A percentile compares a stretch with the other conserved stretches of the same genome.
phyloP scores from a whole-genome alignment of 2,888 invertebrate genomes.

The Teinopalpus imperialis region DNA sequence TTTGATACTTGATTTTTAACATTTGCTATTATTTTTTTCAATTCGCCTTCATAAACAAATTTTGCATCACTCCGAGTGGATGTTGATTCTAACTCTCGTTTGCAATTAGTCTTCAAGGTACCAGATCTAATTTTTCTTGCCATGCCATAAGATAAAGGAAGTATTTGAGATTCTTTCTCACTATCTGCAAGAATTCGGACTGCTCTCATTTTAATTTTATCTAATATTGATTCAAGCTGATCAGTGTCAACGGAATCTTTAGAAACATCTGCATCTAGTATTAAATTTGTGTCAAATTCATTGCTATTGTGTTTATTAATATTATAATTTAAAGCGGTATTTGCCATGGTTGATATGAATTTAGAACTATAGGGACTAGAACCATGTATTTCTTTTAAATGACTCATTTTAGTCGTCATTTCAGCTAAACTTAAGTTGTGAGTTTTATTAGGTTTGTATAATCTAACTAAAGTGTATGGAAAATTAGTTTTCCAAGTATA shows the following conservation, averaged over 20 bases:
- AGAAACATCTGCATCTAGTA: slow-evolving; percentile 1
- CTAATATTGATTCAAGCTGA: slow-evolving; percentile 51
- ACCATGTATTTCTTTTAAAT: slow-evolving; percentile 26
- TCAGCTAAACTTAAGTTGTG: slow-evolving; percentile 12
- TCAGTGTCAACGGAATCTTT: slow-evolving; percentile 38
- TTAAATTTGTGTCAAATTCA: not conserved
- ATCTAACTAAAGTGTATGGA: slow-evolving; percentile 4
- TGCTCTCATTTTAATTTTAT: slow-evolving; percentile 51
- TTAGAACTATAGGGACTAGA: slow-evolving; percentile 9
- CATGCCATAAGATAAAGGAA: not conserved
- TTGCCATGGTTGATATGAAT: slow-evolving; percentile 4
- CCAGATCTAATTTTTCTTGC: slow-evolving; percentile 26
- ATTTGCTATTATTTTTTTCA: slow-evolving; percentile 46
- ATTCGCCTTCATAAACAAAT: slow-evolving; percentile 33
- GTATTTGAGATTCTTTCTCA: not conserved
- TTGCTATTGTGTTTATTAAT: not conserved
- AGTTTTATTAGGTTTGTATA: slow-evolving; percentile 1
- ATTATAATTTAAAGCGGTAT: not conserved
- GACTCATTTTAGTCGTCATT: slow-evolving; percentile 19
- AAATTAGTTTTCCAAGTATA: slow-evolving; percentile 1
- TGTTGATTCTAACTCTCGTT: slow-evolving; percentile 6
- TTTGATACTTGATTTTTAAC: slow-evolving; percentile 45
- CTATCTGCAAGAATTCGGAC: slow-evolving; percentile 39
- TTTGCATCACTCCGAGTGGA: not conserved
- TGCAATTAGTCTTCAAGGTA: slow-evolving; percentile 15